A percentile compares a stretch with the other conserved stretches of the same genome.
phyloP scores from a whole-genome alignment of 1,140 invertebrate species.

The Samia ricini region DNA sequence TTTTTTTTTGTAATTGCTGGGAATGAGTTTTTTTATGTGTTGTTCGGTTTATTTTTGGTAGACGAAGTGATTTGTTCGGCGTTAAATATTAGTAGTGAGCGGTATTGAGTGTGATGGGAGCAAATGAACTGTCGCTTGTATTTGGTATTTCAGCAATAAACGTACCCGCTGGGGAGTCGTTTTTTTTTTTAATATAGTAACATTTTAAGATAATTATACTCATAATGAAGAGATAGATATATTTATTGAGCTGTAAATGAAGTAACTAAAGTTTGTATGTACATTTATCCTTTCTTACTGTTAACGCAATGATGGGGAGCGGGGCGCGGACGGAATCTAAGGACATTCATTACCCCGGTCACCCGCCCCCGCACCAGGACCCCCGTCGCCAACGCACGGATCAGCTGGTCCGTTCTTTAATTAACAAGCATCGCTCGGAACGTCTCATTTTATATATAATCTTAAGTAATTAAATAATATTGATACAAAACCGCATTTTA shows the following conservation, averaged over 20 bases:
- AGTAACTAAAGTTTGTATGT: neutral
- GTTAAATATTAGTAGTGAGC: slow-evolving; percentile 10
- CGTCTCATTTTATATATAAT: too few species aligned
- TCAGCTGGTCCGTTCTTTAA: too few species aligned
- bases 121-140: slow-evolving; percentile 45
- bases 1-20: slow-evolving; percentile 46
- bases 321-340: too few species aligned
- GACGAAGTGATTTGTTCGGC: slow-evolving; percentile 52
- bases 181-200: slow-evolving; percentile 8
- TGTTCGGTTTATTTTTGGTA: slow-evolving; percentile 59
- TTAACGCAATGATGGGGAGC: too few species aligned
- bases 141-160: slow-evolving; percentile 15
- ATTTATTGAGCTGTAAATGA: neutral
- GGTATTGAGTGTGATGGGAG: slow-evolving; percentile 26
- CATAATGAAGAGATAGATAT: slow-evolving; percentile 11
- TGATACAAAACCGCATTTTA: too few species aligned
- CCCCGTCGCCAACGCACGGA: too few species aligned
- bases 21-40: slow-evolving; percentile 59
- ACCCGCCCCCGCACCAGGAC: too few species aligned
- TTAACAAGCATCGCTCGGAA: too few species aligned
- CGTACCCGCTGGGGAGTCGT: slow-evolving; percentile 16
- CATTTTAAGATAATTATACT: neutral
- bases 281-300: too few species aligned
- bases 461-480: too few species aligned
- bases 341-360: too few species aligned